Base-by-base conservation (phyloP, 1,140 invertebrate species). In the Oedothorax gibbosus region DNA sequence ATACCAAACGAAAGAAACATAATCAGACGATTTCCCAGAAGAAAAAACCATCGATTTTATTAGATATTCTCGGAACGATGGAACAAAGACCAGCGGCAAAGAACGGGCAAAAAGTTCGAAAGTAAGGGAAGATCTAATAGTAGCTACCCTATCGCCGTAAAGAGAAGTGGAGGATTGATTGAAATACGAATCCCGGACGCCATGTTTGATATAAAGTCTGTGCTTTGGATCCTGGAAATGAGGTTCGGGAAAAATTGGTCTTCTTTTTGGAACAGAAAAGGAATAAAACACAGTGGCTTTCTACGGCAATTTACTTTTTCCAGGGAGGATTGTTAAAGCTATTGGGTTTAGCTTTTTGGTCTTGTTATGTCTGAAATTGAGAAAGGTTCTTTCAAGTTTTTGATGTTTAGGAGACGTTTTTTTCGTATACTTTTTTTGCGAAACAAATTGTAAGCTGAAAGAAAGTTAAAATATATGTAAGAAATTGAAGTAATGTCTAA, bases 191-290 rank as follows among this genome's bases (percentile, higher is more conserved):
- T 14, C 60, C n/a, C 18, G 9, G 10, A 35, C 57, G 81, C 81
- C 81, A 84, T 84, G 62, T 84, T 84, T 66, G 72, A 76, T 66
- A 84, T 66, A 84, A 35, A 84, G 81, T 76, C 72, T 12, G 54
- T 35, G 51, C n/a, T 20, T 21, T 11, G 57, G 49, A 73, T 53
- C 50, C 50, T 21, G 53, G 53, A 73, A 73, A 75, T 60, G 54
- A 75, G 69, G 69, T 54, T n/a, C 54, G 14, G 35, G 69, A 18
- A 72, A 57, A 35, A 35, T 35, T 35, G 35, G 35, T 35, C 35
- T 35, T 35, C 35, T 35, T 35, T 35, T 35, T 35, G 35, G 35
- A 35, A 35, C 35, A 35, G 35, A 35, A 35, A 35, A 35, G 35
- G 54, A 50, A 21, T 14, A 21, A 56, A 54, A 18, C 57, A 18